Conservation (phyloP, 2,888 invertebrate species). For the Nezara viridula region DNA sequence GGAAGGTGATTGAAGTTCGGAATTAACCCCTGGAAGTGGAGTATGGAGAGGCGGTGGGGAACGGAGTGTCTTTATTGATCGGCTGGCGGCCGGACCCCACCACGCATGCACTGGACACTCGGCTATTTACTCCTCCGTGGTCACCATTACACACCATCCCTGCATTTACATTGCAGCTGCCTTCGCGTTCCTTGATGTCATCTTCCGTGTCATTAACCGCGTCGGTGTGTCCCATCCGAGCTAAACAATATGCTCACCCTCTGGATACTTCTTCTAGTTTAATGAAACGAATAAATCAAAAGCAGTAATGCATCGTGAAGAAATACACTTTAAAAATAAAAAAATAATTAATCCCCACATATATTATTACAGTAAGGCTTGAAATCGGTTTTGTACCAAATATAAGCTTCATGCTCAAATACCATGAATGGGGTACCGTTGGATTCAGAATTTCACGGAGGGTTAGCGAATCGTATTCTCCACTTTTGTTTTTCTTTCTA, state of each 20-base stretch:
- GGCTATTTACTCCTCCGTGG: background rate
- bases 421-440: too few relatives aligned
- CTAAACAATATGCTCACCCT: background rate
- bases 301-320: background rate
- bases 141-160: background rate
- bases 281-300: background rate
- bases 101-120: conserved; percentile 40
- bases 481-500: too few relatives aligned
- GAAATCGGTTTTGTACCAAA: too few relatives aligned
- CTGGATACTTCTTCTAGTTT: background rate
- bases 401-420: too few relatives aligned
- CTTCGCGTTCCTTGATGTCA: background rate
- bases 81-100: background rate
- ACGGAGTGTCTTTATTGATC: background rate
- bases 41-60: background rate
- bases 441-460: too few relatives aligned
- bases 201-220: background rate
- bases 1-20: background rate
- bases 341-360: too few relatives aligned
- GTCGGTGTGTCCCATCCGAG: background rate
- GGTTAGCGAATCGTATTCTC: too few relatives aligned
- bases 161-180: conserved; percentile 1
- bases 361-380: too few relatives aligned
- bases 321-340: background rate
- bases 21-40: background rate